phyloP scores from a whole-genome alignment of 2,797 vertebrate species.

The Argya squamiceps region DNA sequence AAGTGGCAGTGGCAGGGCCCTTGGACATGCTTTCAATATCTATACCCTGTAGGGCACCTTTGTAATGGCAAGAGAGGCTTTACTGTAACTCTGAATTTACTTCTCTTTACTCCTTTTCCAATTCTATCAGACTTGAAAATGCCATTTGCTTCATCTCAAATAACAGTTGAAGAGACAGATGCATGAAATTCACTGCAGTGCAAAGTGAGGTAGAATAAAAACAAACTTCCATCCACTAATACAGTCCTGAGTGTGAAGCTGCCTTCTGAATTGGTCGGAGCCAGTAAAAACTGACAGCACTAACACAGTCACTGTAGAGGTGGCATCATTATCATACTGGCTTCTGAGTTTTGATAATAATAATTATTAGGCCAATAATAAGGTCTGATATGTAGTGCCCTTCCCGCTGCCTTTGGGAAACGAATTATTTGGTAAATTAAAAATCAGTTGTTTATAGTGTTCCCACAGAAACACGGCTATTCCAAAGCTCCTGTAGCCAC shows the following conservation, averaged over 20 bases:
- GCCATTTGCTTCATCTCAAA: background rate
- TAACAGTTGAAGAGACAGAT: background rate
- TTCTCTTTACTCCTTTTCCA: background rate
- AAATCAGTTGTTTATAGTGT: background rate
- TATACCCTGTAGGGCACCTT: background rate
- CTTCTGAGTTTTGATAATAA: background rate
- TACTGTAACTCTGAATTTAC: background rate
- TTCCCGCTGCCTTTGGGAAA: background rate
- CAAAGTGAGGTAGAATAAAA: background rate
- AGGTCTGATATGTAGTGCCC: background rate
- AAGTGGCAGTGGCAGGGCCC: background rate
- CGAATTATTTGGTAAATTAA: background rate
- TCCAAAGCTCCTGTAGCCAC: background rate
- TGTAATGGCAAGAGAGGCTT: background rate
- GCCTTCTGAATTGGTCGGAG: background rate
- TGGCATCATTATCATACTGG: background rate
- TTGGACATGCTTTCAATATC: background rate
- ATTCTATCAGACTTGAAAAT: background rate
- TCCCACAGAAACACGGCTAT: background rate
- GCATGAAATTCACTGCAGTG: background rate
- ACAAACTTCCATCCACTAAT: background rate
- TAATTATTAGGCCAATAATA: background rate
- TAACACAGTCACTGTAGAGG: background rate
- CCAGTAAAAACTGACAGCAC: background rate
- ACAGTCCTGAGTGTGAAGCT: background rate